Evolutionary conservation across 2,888 invertebrate species (phyloP).

Genomic region (Polietes domitor): DNA sequence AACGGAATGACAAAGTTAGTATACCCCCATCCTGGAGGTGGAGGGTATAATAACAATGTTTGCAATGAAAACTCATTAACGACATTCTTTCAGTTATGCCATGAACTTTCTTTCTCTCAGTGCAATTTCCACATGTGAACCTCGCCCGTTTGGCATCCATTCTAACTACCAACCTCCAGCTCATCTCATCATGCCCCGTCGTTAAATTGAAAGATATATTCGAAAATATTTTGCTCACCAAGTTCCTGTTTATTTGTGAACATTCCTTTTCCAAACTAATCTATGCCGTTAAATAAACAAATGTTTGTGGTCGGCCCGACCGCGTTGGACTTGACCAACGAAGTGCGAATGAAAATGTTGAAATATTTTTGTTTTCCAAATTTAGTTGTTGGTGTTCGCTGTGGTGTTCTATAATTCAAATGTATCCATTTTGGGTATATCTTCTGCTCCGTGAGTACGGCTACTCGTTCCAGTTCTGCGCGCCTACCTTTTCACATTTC

Average conservation of each 20-base stretch:
- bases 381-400: background rate
- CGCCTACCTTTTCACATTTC: background rate
- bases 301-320: background rate
- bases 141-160: no score
- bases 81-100: no score
- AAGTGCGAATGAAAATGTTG: constrained; percentile 18
- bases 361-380: background rate
- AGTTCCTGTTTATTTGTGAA: constrained; percentile 2
- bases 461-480: background rate
- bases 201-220: background rate
- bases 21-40: no score
- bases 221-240: background rate
- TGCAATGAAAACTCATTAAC: no score
- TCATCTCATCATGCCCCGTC: background rate
- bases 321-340: background rate
- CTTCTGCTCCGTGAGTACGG: background rate
- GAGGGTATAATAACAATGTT: no score
- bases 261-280: constrained; percentile 1
- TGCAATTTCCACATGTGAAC: no score
- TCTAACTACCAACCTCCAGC: no score
- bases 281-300: background rate
- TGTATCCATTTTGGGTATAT: background rate
- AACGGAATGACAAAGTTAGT: no score
- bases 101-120: no score
- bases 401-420: background rate